These are phyloP conservation scores for Sciurus vulgaris DNA, from an alignment of 2,797 vertebrate species.

Conservation along the genomic window DNA sequence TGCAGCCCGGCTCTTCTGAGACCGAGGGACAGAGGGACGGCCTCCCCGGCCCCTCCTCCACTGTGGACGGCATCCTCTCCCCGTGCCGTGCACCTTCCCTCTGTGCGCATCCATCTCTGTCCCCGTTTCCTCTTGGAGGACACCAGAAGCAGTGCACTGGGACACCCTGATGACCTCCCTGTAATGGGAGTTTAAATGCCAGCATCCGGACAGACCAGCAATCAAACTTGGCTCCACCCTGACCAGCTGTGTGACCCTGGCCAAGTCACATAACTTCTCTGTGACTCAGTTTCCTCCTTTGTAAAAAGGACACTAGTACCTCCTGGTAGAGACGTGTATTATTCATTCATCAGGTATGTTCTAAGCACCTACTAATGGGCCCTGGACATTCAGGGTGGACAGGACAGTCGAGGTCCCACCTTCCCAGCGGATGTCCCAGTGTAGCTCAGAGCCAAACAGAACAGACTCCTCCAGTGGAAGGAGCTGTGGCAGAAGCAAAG, in stretches of 20 bases:
- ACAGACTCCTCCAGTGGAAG: not conserved
- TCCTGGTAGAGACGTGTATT: not conserved
- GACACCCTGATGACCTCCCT: not conserved
- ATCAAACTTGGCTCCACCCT: not conserved
- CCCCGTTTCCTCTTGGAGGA: not conserved
- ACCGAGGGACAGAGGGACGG: no score
- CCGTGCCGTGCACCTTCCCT: not conserved
- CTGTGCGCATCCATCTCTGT: not conserved
- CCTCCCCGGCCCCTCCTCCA: not conserved
- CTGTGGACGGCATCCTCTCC: accelerated
- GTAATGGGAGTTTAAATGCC: not conserved
- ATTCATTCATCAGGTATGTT: not conserved
- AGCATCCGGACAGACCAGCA: not conserved
- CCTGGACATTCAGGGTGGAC: conserved; percentile 14
- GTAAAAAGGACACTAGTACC: not conserved
- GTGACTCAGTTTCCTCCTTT: conserved; percentile 13
- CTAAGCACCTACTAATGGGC: not conserved
- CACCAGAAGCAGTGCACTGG: not conserved
- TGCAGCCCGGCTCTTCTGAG: not conserved
- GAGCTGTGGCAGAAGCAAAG: no score
- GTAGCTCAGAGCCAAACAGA: not conserved
- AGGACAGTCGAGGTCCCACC: not conserved
- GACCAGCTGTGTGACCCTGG: not conserved
- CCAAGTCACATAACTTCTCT: not conserved
- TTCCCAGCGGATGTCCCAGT: not conserved